Percentiles rank a stretch among this genome's conserved stretches.
Evolutionary conservation across 2,113 vertebrate species (phyloP).

Genomic region (Hemiprocne comata): DNA sequence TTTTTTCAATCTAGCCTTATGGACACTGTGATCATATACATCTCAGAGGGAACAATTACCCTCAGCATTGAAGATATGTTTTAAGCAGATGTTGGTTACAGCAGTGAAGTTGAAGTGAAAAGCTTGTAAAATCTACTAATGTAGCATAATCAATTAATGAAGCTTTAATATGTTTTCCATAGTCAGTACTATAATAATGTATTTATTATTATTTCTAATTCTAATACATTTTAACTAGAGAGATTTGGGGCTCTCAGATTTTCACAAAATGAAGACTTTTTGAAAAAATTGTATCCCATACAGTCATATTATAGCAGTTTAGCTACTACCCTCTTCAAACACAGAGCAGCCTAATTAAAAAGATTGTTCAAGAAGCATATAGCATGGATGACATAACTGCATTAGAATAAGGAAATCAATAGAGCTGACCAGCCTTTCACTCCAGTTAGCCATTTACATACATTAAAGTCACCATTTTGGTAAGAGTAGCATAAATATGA

Average conservation of each 20-base stretch:
- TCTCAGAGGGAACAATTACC: background rate
- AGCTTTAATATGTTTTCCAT: background rate
- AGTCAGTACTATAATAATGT: background rate
- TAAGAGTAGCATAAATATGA: conserved; percentile 13
- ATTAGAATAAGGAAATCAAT: conserved; percentile 31
- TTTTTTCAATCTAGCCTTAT: background rate
- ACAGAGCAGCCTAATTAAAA: background rate
- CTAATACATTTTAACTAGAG: background rate
- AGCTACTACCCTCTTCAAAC: background rate
- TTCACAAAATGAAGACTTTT: background rate
- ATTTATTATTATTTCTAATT: background rate
- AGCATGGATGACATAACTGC: conserved; percentile 47
- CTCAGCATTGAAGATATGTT: background rate
- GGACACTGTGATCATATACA: background rate
- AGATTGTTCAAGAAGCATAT: conserved; percentile 29
- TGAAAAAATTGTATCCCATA: background rate
- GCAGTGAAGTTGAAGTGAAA: background rate
- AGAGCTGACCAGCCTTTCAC: background rate
- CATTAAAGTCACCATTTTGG: conserved; percentile 40
- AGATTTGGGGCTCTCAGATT: background rate
- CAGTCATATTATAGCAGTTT: background rate
- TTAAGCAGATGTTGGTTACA: background rate
- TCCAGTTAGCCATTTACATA: conserved; percentile 43
- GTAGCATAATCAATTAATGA: background rate
- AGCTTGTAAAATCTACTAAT: background rate